Base-by-base conservation (phyloP, 2,113 vertebrate species). In the Condylura cristata region DNA sequence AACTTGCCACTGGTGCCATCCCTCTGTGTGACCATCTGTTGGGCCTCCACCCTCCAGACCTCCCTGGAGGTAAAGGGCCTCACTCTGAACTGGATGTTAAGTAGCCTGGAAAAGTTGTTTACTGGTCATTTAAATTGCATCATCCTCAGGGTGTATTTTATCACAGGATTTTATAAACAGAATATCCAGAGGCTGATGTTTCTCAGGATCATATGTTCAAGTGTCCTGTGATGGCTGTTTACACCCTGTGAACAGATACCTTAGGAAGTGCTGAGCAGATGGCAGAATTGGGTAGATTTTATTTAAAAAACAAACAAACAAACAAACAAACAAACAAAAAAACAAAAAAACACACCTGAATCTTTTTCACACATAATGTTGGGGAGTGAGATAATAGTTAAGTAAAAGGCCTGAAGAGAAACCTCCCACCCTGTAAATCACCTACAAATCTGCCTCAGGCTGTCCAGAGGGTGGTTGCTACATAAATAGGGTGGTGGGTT, bases 161-260 rank as follows among this genome's bases (percentile, higher is more conserved):
- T 81, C 65, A 61, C 24, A 76, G 61, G 41, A 89, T 70, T 86
- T 86, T 92, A 66, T 72, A 86, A 82, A 44, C 4, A 85, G n/a
- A 76, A 16, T 39, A 81, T 53, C 22, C 30, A 89, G 7, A 71
- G 56, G 41, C 75, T 70, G 10, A 20, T 28, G 80, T 63, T 71
- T 93, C n/a, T 88, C 32, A 30, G 11, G 10, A 5, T 17, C 79
- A 24, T 48, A 44, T 44, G 84, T 87, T 53, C 37, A 44, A 63
- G 22, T 53, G 6, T 41, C 20, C 34, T 56, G 4, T 0, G 4
- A n/a, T 24, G 17, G 48, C 30, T 61, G 24, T 14, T 34, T 37
- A 86, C 30, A 60, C 1, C 16, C 66, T 58, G 8, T 58, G 20
- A 86, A 63, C 32, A 80, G 46, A 66, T 44, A 46, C 11, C 17